Percentiles rank a stretch among this genome's conserved stretches.
phyloP scores from a whole-genome alignment of 2,797 vertebrate species.

The Hydrophis major region DNA sequence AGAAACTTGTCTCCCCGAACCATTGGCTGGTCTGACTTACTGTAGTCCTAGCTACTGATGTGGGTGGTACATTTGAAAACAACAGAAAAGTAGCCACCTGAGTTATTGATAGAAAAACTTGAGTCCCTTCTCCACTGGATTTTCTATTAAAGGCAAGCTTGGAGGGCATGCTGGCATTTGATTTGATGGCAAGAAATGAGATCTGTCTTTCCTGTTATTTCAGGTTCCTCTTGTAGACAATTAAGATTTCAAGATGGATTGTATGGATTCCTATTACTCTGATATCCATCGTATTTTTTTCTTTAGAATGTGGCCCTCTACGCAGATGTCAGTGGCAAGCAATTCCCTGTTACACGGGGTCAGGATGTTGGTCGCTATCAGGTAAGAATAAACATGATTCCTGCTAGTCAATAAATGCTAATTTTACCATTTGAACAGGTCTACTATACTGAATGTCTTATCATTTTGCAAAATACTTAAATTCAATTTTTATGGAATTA shows the following conservation, averaged over 20 bases:
- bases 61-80: constrained; percentile 16
- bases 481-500: not conserved
- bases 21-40: constrained; percentile 35
- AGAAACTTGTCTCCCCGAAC: constrained; percentile 8
- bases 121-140: not conserved
- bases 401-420: not conserved
- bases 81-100: not conserved
- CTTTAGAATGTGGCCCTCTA: constrained; percentile 86
- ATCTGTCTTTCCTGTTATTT: not conserved
- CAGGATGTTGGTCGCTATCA: constrained; percentile 91
- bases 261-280: not conserved
- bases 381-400: constrained; percentile 63
- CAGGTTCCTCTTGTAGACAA: not conserved
- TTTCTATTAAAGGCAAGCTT: not conserved
- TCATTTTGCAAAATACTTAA: not conserved
- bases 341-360: constrained; percentile 90
- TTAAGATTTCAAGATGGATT: not conserved
- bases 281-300: not conserved
- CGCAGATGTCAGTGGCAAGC: constrained; percentile 88
- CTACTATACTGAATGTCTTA: no score
- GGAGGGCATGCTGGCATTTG: not conserved
- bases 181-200: not conserved
- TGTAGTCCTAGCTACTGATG: constrained; percentile 25
- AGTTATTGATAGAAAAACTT: not conserved
- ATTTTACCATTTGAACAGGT: not conserved